Evolutionary conservation across 2,797 vertebrate genomes (phyloP).

Genomic region (Erpetoichthys calabaricus): DNA sequence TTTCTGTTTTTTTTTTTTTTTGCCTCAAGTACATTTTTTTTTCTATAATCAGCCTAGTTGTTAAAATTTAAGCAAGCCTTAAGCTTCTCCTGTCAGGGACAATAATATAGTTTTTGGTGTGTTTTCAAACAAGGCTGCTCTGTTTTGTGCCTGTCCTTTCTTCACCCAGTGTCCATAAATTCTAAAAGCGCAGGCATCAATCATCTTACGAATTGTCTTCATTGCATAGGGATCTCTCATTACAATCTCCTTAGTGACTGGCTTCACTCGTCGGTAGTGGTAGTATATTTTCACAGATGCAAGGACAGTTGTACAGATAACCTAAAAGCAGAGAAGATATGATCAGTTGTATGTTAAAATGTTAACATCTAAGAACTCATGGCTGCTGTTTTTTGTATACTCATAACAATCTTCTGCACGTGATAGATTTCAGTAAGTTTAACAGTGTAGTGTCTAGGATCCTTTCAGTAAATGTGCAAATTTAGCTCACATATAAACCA

Average conservation of each 20-base stretch:
- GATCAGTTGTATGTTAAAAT: not conserved
- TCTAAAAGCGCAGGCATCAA: slow-evolving; percentile 87
- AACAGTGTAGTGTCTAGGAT: not conserved
- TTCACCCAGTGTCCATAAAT: slow-evolving; percentile 98
- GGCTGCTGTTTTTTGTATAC: too few species aligned
- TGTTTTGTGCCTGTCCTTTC: slow-evolving; percentile 91
- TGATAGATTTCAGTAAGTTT: too few species aligned
- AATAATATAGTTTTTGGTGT: slow-evolving; percentile 81
- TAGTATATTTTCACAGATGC: slow-evolving; percentile 87
- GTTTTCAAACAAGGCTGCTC: slow-evolving; percentile 93
- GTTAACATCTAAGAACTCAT: not conserved
- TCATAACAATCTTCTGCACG: not conserved
- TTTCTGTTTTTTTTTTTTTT: too few species aligned
- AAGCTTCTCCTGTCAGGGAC: slow-evolving; percentile 52
- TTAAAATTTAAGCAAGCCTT: slow-evolving; percentile 27
- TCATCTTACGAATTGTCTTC: slow-evolving; percentile 80
- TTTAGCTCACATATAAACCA: too few species aligned
- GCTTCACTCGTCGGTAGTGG: slow-evolving; percentile 76
- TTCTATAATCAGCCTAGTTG: slow-evolving; percentile 10
- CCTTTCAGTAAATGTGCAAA: too few species aligned
- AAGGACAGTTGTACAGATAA: slow-evolving; percentile 79
- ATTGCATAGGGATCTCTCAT: slow-evolving; percentile 78
- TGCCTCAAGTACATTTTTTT: too few species aligned
- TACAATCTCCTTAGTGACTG: slow-evolving; percentile 77
- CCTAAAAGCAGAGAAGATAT: slow-evolving; percentile 39